A percentile compares a stretch with the other conserved stretches of the same genome.
Conservation (phyloP, 1,140 invertebrate species). For the Calephelis nemesis region DNA sequence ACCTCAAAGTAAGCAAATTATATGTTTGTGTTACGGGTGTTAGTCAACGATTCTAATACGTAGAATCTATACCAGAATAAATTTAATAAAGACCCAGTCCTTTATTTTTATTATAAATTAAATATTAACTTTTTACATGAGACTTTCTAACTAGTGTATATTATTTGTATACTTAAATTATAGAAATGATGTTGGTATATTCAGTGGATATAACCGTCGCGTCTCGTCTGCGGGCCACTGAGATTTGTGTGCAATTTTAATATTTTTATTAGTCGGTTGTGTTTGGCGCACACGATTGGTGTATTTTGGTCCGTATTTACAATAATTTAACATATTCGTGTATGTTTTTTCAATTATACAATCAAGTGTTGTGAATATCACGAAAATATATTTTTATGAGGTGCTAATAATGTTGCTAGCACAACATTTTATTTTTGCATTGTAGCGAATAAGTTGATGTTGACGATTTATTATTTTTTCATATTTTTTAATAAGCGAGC, state of each 20-base stretch:
- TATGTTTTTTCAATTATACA: slow-evolving; percentile 31
- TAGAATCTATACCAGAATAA: no score
- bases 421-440: slow-evolving; percentile 57
- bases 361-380: slow-evolving; percentile 61
- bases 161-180: not conserved
- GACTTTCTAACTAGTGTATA: not conserved
- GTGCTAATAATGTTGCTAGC: slow-evolving; percentile 57
- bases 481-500: slow-evolving; percentile 32
- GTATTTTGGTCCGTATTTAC: slow-evolving; percentile 32
- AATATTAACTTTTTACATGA: no score
- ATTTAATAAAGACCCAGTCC: no score
- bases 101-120: no score
- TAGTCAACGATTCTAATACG: no score
- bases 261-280: slow-evolving; percentile 56
- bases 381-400: slow-evolving; percentile 58
- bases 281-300: slow-evolving; percentile 45
- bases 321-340: slow-evolving; percentile 32
- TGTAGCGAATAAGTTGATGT: slow-evolving; percentile 55
- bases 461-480: slow-evolving; percentile 31
- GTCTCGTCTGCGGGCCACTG: slow-evolving; percentile 7
- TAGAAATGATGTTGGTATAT: no score
- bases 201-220: not conserved
- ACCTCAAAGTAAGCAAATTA: no score
- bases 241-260: slow-evolving; percentile 60
- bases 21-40: no score